Base-by-base conservation (phyloP, 2,113 vertebrate genomes). In the Maccullochella peelii region DNA sequence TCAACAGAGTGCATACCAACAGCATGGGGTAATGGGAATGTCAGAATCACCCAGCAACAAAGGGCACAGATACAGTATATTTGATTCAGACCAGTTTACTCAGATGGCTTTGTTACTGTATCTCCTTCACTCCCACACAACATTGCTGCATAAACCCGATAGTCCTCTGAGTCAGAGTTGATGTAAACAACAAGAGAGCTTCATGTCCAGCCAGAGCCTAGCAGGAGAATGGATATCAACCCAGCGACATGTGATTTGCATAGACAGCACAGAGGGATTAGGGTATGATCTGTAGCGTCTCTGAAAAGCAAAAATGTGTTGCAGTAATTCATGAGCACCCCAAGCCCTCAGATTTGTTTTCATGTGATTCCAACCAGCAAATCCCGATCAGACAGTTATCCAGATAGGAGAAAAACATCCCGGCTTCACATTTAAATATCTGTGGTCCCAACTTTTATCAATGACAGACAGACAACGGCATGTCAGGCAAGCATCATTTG, bases 341-440 rank as follows among this genome's bases (percentile, higher is more conserved):
- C 71, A 27, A 91, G 83, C 83, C 63, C 73, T 78, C 72, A 76
- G 89, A 94, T 89, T 89, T 94, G 91, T 91, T 91, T 92, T 90
- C 88, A 87, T 90, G 85, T 81, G 82, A 93, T 94, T 93, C 90
- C 87, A 90, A 91, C 72, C 88, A 76, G 84, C 85, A 95, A 95
- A 95, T 94, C 92, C 88, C 57, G 80, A 94, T 95, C 93, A 95
- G 94, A 95, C 95, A 95, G 88, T 94, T 91, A 95, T 94, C 93
- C 94, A 83, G 91, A 95, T 94, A 75, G 85, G 80, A 92, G 83
- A 88, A 87, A 93, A 87, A 92, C 83, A 93, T 14, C 74, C 76
- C 67, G 40, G 80, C 77, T 58, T 82, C 84, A 49, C 88, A 94
- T 94, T 92, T 88, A 76, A 94, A 94, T 94, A 88, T 94, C 88